Conservation (phyloP, 2,888 invertebrate species). For the Eledone cirrhosa region DNA sequence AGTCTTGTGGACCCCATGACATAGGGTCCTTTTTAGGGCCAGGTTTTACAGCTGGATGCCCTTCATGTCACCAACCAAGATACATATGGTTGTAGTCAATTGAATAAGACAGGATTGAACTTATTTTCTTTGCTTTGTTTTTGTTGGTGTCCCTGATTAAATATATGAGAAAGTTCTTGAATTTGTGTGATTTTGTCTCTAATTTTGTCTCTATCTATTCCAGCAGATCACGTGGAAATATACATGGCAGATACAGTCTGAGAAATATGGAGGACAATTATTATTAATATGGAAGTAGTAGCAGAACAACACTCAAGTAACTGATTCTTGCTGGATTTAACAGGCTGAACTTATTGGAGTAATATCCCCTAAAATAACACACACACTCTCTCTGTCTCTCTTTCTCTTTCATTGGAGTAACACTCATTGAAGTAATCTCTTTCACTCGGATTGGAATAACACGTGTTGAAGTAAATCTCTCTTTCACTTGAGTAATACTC, state of each 20-base stretch:
- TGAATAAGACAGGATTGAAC: neutral
- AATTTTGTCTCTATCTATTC: neutral
- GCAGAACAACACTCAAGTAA: conserved; percentile 9
- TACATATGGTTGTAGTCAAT: neutral
- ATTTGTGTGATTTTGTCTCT: neutral
- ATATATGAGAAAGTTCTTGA: neutral
- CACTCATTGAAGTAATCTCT: too few relatives aligned
- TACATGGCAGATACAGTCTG: conserved; percentile 16
- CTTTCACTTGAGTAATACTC: too few relatives aligned
- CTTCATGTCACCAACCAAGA: too few relatives aligned
- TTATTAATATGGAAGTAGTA: conserved; percentile 22
- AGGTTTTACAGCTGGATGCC: too few relatives aligned
- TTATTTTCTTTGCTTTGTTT: neutral
- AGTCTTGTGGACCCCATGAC: too few relatives aligned
- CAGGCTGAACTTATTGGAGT: too few relatives aligned
- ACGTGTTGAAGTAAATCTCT: too few relatives aligned
- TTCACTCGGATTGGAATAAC: too few relatives aligned
- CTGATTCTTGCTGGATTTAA: neutral
- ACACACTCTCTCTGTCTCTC: too few relatives aligned
- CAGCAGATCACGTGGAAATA: conserved; percentile 11
- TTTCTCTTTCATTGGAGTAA: too few relatives aligned
- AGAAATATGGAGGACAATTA: conserved; percentile 6
- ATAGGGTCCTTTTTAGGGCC: too few relatives aligned
- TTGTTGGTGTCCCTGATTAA: neutral
- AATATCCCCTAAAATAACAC: too few relatives aligned